phyloP scores from a whole-genome alignment of 1,140 invertebrate genomes.

The Lordiphosa clarofinis region DNA sequence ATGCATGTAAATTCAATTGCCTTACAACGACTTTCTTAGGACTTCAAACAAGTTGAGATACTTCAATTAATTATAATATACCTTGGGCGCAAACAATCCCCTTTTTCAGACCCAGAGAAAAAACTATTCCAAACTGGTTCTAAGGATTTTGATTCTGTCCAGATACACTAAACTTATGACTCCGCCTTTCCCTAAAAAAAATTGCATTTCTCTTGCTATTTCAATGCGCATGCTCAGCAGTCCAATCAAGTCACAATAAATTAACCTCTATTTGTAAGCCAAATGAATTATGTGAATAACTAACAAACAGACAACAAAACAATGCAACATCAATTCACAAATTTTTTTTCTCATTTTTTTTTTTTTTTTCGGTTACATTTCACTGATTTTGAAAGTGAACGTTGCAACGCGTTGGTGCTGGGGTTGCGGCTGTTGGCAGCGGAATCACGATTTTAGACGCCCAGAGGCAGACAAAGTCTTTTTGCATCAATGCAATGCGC shows the following conservation, averaged over 20 bases:
- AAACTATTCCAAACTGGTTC: too few species aligned
- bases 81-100: too few species aligned
- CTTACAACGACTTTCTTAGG: too few species aligned
- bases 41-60: too few species aligned
- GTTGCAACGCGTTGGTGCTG: slow-evolving; percentile 31
- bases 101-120: too few species aligned
- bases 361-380: slow-evolving; percentile 65
- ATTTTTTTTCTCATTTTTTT: slow-evolving; percentile 15
- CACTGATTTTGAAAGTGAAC: slow-evolving; percentile 78
- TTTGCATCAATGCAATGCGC: too few species aligned
- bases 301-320: slow-evolving; percentile 59
- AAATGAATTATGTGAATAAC: slow-evolving; percentile 73
- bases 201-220: too few species aligned
- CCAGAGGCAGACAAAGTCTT: background rate
- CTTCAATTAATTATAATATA: too few species aligned
- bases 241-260: slow-evolving; percentile 67
- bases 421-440: slow-evolving; percentile 32
- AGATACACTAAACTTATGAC: too few species aligned
- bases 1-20: too few species aligned
- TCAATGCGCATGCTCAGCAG: slow-evolving; percentile 16
- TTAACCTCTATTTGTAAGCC: slow-evolving; percentile 75
- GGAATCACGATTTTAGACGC: slow-evolving; percentile 57
- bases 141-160: too few species aligned
- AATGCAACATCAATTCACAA: slow-evolving; percentile 60
- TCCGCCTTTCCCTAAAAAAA: too few species aligned